Evolutionary conservation across 2,113 vertebrate species (phyloP).

Genomic region (Syngnathus typhle): DNA sequence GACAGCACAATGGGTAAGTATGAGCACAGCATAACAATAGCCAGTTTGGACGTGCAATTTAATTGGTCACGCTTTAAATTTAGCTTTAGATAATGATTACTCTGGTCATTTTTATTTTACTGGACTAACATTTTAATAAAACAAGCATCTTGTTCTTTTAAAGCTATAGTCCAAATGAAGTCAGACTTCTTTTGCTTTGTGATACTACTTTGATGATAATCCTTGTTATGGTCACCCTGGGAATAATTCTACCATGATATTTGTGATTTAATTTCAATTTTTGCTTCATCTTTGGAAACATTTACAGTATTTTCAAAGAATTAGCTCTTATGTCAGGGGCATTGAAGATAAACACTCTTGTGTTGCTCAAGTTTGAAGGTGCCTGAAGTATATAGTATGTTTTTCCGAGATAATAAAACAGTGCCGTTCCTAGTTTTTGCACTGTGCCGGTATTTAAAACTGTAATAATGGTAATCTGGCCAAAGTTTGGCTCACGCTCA

Average conservation of each 20-base stretch:
- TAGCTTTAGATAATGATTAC: not conserved
- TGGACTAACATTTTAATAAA: not conserved
- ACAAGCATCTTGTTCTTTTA: not conserved
- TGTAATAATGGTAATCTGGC: slow-evolving; percentile 24
- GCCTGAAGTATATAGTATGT: no score
- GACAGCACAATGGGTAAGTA: slow-evolving; percentile 83
- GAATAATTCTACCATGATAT: not conserved
- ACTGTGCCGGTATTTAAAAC: slow-evolving; percentile 20
- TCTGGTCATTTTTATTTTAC: not conserved
- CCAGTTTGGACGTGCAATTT: not conserved
- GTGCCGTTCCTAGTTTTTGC: slow-evolving; percentile 21
- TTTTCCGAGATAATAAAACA: not conserved
- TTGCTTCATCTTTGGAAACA: not conserved
- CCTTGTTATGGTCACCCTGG: not conserved
- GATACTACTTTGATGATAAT: no score
- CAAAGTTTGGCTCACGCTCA: slow-evolving; percentile 19
- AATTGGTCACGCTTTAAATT: not conserved
- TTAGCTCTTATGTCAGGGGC: not conserved
- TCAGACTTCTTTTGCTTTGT: not conserved
- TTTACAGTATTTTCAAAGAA: not conserved
- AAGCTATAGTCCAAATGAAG: not conserved
- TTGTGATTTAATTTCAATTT: not conserved
- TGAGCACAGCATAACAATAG: not conserved
- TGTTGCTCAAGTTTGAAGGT: slow-evolving; percentile 6
- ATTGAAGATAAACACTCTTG: slow-evolving; percentile 13